phyloP scores from a whole-genome alignment of 2,888 invertebrate genomes.

The Chalcis sispes region DNA sequence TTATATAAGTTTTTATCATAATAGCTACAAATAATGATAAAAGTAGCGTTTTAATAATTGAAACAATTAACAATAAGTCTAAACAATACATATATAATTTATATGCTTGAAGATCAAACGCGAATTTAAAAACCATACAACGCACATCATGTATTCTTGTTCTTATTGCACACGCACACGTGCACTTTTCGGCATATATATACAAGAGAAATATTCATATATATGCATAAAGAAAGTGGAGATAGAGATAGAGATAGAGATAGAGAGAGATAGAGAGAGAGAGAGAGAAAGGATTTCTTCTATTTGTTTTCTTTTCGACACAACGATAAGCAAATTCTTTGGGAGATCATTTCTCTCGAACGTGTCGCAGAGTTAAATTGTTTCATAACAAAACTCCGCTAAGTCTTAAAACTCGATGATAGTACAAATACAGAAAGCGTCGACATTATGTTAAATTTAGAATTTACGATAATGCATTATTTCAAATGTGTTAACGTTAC shows the following conservation, averaged over 20 bases:
- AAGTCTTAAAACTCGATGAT: slow-evolving; percentile 38
- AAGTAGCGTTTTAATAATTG: too few species aligned
- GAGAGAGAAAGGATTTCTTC: slow-evolving; percentile 30
- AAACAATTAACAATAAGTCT: too few species aligned
- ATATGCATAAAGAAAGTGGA: slow-evolving; percentile 20
- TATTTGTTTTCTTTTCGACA: slow-evolving; percentile 1
- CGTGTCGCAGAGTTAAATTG: slow-evolving; percentile 10
- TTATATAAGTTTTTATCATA: too few species aligned
- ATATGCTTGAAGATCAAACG: too few species aligned
- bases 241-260: slow-evolving; percentile 15
- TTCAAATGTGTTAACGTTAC: neutral
- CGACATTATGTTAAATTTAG: slow-evolving; percentile 29
- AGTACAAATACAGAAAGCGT: slow-evolving; percentile 35
- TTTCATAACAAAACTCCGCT: slow-evolving; percentile 6
- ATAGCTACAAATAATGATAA: too few species aligned
- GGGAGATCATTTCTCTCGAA: slow-evolving; percentile 46
- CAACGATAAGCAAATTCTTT: slow-evolving; percentile 40
- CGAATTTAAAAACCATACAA: too few species aligned
- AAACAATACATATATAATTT: too few species aligned
- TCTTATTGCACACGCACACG: slow-evolving; percentile 2
- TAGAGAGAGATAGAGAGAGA: too few species aligned
- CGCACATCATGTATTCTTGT: too few species aligned
- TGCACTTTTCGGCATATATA: slow-evolving; percentile 34
- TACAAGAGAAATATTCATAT: slow-evolving; percentile 33
- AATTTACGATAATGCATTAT: slow-evolving; percentile 27